phyloP scores from a whole-genome alignment of 2,888 invertebrate genomes.

The Lysandra bellargus region DNA sequence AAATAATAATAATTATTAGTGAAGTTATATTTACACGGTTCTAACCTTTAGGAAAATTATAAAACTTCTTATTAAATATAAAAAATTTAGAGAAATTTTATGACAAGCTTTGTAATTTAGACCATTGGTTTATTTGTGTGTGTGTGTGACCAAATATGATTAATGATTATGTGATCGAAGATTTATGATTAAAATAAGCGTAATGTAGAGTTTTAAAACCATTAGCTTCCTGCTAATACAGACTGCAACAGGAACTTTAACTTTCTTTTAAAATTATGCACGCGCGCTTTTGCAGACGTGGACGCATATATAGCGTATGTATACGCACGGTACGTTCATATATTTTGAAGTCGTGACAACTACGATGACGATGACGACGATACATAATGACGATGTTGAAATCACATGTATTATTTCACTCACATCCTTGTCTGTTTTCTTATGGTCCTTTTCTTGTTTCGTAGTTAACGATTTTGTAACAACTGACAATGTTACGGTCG shows the following conservation, averaged over 20 bases:
- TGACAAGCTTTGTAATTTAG: too few species aligned
- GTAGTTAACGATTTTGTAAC: slow-evolving; percentile 55
- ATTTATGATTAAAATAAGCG: background rate
- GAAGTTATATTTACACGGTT: too few species aligned
- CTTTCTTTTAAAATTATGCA: background rate
- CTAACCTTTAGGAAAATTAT: too few species aligned
- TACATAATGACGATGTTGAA: slow-evolving; percentile 11
- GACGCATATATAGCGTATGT: background rate
- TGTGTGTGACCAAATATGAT: background rate
- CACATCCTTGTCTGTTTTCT: slow-evolving; percentile 44
- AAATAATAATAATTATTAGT: too few species aligned
- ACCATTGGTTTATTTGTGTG: too few species aligned
- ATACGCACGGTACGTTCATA: background rate
- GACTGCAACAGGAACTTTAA: background rate
- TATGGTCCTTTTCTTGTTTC: slow-evolving; percentile 39
- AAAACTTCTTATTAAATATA: too few species aligned
- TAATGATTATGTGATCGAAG: background rate
- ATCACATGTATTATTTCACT: slow-evolving; percentile 36
- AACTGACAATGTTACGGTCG: slow-evolving; percentile 59
- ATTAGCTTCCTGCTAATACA: too few species aligned
- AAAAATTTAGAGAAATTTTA: too few species aligned
- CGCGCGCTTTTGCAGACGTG: background rate
- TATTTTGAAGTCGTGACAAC: background rate
- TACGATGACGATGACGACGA: background rate
- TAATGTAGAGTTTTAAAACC: too few species aligned